Evolutionary conservation across 2,888 invertebrate species (phyloP), one percentile per base, ranked within the genome.

Genomic region (Agelastica alni): DNA sequence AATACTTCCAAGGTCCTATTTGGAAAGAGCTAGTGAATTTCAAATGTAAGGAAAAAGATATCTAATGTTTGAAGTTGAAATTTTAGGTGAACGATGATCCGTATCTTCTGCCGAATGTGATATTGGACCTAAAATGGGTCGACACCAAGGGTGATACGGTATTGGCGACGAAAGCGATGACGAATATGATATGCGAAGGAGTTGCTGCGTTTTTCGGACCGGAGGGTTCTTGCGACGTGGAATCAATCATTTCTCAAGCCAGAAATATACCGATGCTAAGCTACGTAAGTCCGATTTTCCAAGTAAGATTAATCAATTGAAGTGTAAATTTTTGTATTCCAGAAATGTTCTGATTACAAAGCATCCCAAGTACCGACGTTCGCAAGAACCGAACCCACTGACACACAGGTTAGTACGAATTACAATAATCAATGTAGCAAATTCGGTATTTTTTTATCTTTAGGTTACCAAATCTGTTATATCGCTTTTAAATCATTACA

Each of bases 221-320:
- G 2, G 97, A 97, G 79, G 93, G 94, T 54, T 86, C 88, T 45
- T 97, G 97, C 78, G 85, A 88, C 71, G 93, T 94, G n/a, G 96
- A 96, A 77, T 95, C 96, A 47, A 91, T 93, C 68, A 88, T 97
- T 47, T 90, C 96, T 16, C 93, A 96, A 73, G 89, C 96, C 37
- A 86, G 91, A 75, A 95, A 96, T 80, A 85, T 96, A 72, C 96
- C 96, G 54, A 96, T 97, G 93, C 92, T 97, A 77, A 93, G 95
- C 74, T 96, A 96, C 79, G 96, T 96, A 79, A 89, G 96, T 88
- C n/a, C 7, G 12, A 39, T 30, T 5, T 9, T 3, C 7, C 4
- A 14, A 26, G 3, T 26, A 26, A 26, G 9, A 7, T 2, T 26
- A 7, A 26, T 26, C 2, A 26, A 26, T 26, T 9, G 6, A 26